A percentile compares a stretch with the other conserved stretches of the same genome.
phyloP scores from a whole-genome alignment of 1,140 invertebrate genomes.

The Drosophila mayri region DNA sequence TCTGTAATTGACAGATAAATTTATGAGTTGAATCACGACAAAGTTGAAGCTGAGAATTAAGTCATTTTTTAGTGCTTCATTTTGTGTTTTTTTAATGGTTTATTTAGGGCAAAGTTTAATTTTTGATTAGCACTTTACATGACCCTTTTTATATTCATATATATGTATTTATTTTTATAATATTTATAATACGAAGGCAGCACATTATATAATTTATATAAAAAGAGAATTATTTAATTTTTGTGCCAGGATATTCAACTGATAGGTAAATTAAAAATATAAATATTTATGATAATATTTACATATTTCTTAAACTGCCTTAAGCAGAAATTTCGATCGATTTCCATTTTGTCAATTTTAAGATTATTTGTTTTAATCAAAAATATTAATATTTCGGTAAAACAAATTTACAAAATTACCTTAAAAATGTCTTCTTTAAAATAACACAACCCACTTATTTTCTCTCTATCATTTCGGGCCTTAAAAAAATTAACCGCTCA shows the following conservation, averaged over 20 bases:
- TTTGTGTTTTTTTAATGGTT: neutral
- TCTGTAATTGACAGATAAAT: conserved; percentile 14
- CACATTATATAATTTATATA: too few species aligned
- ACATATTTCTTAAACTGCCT: too few species aligned
- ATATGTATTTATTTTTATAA: too few species aligned
- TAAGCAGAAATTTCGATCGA: too few species aligned
- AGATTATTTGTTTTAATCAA: neutral
- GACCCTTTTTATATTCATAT: neutral
- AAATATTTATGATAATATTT: too few species aligned
- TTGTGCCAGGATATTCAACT: too few species aligned
- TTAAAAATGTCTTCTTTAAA: neutral
- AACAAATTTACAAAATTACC: neutral
- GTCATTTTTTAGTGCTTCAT: conserved; percentile 1
- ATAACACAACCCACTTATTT: neutral
- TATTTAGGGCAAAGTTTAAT: neutral
- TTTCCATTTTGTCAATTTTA: neutral
- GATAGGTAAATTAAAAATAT: too few species aligned
- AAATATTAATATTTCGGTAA: too few species aligned
- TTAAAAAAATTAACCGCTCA: neutral
- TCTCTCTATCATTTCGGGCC: too few species aligned
- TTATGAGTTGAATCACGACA: conserved; percentile 19
- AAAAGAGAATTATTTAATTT: too few species aligned
- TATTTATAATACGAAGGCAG: too few species aligned
- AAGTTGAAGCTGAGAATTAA: neutral
- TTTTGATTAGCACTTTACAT: too few species aligned